These are phyloP conservation scores for Parasteatoda tepidariorum DNA, from an alignment of 1,140 invertebrate species.

Conservation along the genomic window DNA sequence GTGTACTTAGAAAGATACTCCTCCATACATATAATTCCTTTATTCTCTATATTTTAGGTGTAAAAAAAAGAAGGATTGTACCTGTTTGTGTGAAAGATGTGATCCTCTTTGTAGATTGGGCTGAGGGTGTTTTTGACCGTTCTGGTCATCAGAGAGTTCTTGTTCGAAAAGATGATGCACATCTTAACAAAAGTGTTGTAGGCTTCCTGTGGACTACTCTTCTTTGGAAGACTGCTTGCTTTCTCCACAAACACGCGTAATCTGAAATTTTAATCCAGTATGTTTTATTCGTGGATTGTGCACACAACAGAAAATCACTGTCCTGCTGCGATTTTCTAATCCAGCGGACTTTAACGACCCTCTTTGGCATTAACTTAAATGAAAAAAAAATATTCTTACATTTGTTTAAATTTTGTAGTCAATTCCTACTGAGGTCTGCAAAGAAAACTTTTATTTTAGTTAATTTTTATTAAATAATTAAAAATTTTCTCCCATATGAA, in stretches of 20 bases:
- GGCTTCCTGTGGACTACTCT: background rate
- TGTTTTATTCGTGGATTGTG: background rate
- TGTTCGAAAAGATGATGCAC: slow-evolving; percentile 18
- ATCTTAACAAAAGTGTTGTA: slow-evolving; percentile 53
- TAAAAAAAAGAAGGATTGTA: too few relatives aligned
- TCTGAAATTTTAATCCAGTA: background rate
- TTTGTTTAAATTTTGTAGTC: background rate
- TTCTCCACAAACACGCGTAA: slow-evolving; percentile 32
- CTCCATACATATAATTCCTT: too few relatives aligned
- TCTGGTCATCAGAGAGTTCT: slow-evolving; percentile 14
- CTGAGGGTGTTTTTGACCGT: slow-evolving; percentile 40
- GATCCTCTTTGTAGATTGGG: slow-evolving; percentile 53
- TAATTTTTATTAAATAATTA: too few relatives aligned
- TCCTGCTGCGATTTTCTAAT: background rate
- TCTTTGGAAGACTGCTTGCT: slow-evolving; percentile 34
- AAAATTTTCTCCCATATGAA: too few relatives aligned
- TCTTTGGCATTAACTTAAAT: background rate
- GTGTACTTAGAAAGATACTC: too few relatives aligned
- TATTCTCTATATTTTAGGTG: too few relatives aligned
- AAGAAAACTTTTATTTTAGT: too few relatives aligned
- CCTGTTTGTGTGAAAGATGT: slow-evolving; percentile 40
- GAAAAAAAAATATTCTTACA: background rate
- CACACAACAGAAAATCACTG: background rate
- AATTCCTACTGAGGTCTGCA: too few relatives aligned
- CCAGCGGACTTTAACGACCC: background rate